A percentile compares a stretch with the other conserved stretches of the same genome.
Evolutionary conservation across 2,888 invertebrate species (phyloP).

Genomic region (Drosophila niveifrons): DNA sequence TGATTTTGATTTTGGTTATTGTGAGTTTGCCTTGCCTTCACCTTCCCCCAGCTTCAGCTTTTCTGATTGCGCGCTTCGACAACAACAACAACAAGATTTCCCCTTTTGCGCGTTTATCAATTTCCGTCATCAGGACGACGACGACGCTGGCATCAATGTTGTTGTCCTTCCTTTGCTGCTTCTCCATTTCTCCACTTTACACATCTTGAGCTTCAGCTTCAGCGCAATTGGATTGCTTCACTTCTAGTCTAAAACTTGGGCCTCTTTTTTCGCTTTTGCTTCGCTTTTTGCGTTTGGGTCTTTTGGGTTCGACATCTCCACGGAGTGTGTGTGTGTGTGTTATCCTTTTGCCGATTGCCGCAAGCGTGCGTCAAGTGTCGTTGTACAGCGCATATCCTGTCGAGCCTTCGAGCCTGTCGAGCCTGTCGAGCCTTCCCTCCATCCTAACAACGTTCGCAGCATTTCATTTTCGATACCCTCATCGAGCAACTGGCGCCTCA

Average conservation of each 20-base stretch:
- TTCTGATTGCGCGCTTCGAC: conserved; percentile 60
- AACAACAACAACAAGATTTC: conserved; percentile 38
- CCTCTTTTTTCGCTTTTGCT: background rate
- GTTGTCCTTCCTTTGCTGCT: conserved; percentile 13
- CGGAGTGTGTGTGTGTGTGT: conserved; percentile 14
- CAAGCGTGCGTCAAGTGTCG: conserved; percentile 48
- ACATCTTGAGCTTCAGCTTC: background rate
- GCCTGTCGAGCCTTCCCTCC: background rate
- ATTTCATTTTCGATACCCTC: conserved; percentile 18
- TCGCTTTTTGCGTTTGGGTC: background rate
- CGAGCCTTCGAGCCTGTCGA: conserved; percentile 31
- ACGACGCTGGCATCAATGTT: conserved; percentile 38
- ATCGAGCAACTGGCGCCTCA: background rate
- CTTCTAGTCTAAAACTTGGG: conserved; percentile 33
- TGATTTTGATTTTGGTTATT: conserved; percentile 76
- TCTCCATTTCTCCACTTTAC: background rate
- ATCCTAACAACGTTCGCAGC: conserved; percentile 1
- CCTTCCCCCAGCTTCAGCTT: background rate
- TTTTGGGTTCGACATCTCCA: conserved; percentile 6
- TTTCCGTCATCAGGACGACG: conserved; percentile 72
- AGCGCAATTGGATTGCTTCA: conserved; percentile 39
- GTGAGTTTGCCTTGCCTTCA: conserved; percentile 34
- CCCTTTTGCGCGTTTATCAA: conserved; percentile 78
- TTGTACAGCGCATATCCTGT: conserved; percentile 50
- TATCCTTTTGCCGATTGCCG: conserved; percentile 54